phyloP scores from a whole-genome alignment of 2,113 vertebrate species.

The Gymnogyps californianus region DNA sequence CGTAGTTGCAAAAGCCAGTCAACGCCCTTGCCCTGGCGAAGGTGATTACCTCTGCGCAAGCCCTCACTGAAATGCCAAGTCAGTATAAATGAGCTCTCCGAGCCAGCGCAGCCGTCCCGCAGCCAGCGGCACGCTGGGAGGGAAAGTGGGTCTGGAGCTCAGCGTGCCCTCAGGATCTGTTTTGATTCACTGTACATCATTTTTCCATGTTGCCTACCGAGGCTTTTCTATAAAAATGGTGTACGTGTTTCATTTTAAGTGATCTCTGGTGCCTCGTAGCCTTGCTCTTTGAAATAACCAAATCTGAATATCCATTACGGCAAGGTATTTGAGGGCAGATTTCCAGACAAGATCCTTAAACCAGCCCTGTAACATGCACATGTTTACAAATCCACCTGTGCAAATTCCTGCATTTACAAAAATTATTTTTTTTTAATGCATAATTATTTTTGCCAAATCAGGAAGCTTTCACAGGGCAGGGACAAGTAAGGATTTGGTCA shows the following conservation, averaged over 20 bases:
- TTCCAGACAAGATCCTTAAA: neutral
- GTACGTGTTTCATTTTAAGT: neutral
- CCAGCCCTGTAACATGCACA: neutral
- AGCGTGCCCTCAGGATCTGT: neutral
- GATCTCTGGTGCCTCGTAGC: neutral
- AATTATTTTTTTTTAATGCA: neutral
- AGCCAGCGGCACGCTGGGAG: rapidly evolving
- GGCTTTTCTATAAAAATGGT: neutral
- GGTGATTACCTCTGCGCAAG: neutral
- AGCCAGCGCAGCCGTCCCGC: rapidly evolving
- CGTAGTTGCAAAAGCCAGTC: neutral
- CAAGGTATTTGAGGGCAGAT: neutral
- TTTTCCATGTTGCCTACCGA: neutral
- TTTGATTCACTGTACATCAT: neutral
- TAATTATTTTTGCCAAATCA: neutral
- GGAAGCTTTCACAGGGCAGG: neutral
- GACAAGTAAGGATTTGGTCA: neutral
- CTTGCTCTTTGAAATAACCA: neutral
- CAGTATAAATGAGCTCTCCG: neutral
- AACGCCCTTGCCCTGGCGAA: neutral
- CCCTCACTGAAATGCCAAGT: neutral
- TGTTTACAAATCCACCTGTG: neutral
- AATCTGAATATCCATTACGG: neutral
- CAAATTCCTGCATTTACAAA: neutral
- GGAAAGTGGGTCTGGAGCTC: rapidly evolving